Percentiles rank a stretch among this genome's conserved stretches.
phyloP scores from a whole-genome alignment of 2,888 invertebrate genomes.

The Leptura quadrifasciata region DNA sequence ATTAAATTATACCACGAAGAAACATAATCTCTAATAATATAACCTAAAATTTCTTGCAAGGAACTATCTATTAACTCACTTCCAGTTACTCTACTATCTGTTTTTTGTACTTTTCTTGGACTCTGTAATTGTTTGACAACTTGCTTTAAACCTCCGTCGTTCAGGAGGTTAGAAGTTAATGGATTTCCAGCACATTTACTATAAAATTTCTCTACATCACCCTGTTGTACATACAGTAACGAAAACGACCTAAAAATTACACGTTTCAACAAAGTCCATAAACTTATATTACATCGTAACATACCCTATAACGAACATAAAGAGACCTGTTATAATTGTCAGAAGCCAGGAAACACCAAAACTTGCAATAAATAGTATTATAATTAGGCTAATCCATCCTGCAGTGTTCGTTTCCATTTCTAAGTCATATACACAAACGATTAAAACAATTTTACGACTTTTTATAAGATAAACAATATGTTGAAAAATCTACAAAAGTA shows the following conservation, averaged over 20 bases:
- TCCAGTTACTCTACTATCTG: constrained; percentile 84
- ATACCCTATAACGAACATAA: constrained; percentile 71
- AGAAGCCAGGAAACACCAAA: constrained; percentile 72
- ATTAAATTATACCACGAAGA: constrained; percentile 83
- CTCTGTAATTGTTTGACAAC: constrained; percentile 67
- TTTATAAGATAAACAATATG: constrained; percentile 19
- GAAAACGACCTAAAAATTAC: constrained; percentile 66
- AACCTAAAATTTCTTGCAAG: constrained; percentile 88
- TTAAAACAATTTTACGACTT: constrained; percentile 9
- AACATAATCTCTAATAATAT: constrained; percentile 88
- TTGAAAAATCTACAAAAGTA: constrained; percentile 6
- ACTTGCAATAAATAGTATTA: constrained; percentile 70
- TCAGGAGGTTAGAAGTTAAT: constrained; percentile 67
- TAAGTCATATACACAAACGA: constrained; percentile 17
- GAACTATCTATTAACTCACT: constrained; percentile 91
- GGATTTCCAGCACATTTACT: constrained; percentile 70
- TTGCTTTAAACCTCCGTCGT: constrained; percentile 70
- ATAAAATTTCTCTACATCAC: constrained; percentile 70
- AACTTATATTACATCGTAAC: constrained; percentile 44
- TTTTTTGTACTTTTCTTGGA: constrained; percentile 70
- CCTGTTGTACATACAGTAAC: constrained; percentile 71
- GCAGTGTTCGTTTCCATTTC: constrained; percentile 64
- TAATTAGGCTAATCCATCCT: constrained; percentile 72
- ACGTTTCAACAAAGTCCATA: background rate
- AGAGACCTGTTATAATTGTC: constrained; percentile 65